Evolutionary conservation across 2,888 invertebrate species (phyloP), one percentile per base, ranked within the genome.

Genomic region (Leistus spinibarbis): DNA sequence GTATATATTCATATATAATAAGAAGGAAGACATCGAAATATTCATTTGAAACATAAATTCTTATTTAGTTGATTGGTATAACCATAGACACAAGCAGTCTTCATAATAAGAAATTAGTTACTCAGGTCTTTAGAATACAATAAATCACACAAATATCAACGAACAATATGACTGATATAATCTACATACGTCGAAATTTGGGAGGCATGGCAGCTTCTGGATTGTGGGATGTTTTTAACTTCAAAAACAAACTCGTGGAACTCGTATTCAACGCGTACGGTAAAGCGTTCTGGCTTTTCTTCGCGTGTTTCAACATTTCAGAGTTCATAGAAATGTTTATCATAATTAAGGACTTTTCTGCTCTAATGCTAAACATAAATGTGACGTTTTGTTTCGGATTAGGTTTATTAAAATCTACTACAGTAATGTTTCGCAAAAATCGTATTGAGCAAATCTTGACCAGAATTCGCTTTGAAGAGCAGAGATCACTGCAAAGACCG

Each of bases 211-310:
- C 54, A 3, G 17, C 17, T 54, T 54, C 2, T 54, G 71, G 71
- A n/a, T 24, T 71, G 19, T 71, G 64, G 64, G 64, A 71, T 23
- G 63, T 20, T 22, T 64, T 60, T 16, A 10, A 64, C 22, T 71
- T 22, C 13, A 7, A 54, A 16, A 16, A 13, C 5, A 13, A 2
- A 54, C 13, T 54, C 17, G 17, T 16, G 17, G 17, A 13, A 3
- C 13, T 5, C 17, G 13, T 54, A 54, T 54, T 16, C 17, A 54
- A 54, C 13, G 13, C 3, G 3, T 54, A 54, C 54, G 54, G 54
- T 16, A 54, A 13, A 54, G 17, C 17, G 5, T 2, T 54, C n/a
- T 54, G 13, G n/a, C 17, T 54, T 16, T 16, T 5, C 13, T 54
- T 54, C 17, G 2, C 17, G 5, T 3, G 2, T 3, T 54, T 54